Evolutionary conservation across 2,797 vertebrate genomes (phyloP).

Genomic region (Hipposideros larvatus): DNA sequence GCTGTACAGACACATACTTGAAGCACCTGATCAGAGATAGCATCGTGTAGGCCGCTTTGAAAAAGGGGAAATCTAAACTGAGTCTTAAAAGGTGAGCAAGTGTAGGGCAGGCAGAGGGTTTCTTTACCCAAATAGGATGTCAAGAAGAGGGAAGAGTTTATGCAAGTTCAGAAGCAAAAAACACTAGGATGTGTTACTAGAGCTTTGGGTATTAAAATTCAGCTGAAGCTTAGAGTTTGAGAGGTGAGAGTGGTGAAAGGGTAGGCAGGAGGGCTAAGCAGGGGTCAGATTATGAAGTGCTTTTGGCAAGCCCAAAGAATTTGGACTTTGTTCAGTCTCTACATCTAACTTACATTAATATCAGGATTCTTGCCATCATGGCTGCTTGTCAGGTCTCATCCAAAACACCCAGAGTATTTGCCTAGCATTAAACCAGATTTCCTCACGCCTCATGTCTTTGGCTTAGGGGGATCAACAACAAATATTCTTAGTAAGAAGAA

Average conservation of each 20-base stretch:
- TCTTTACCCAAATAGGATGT: constrained; percentile 15
- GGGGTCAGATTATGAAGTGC: background rate
- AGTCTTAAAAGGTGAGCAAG: background rate
- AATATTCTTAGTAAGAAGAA: constrained; percentile 67
- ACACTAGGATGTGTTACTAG: background rate
- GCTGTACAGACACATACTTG: background rate
- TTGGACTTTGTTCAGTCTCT: constrained; percentile 67
- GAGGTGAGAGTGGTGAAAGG: background rate
- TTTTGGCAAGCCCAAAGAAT: background rate
- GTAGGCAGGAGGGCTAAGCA: background rate
- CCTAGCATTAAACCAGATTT: constrained; percentile 65
- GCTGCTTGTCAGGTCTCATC: constrained; percentile 71
- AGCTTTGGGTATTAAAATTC: background rate
- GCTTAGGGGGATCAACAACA: constrained; percentile 57
- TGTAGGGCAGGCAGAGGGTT: background rate
- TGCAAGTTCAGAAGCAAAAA: background rate
- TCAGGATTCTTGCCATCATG: constrained; percentile 69
- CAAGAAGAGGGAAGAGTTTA: background rate
- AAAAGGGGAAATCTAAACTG: background rate
- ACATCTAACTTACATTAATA: constrained; percentile 71
- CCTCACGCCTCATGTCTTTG: constrained; percentile 40
- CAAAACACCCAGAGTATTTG: constrained; percentile 47
- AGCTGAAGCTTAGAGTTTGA: background rate
- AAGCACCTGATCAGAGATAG: background rate
- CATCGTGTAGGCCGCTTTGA: background rate